Base-by-base conservation (phyloP, 2,888 invertebrate species). In the Hipparchia semele region DNA sequence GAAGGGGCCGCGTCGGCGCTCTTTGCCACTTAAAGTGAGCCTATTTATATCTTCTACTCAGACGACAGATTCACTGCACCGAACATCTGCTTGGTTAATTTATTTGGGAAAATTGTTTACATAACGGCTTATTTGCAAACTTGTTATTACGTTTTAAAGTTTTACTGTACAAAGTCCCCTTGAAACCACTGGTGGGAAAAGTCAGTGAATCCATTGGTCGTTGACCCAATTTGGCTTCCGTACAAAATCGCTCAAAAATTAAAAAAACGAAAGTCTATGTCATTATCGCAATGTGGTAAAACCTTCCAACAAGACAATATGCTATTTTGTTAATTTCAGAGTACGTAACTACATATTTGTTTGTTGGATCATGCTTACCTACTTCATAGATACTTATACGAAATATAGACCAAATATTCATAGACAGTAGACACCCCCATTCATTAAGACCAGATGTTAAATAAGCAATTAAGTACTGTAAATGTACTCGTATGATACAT, bases 11-110 rank as follows among this genome's bases (percentile, higher is more conserved):
- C 82, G 88, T 81, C 91, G 92, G 91, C 89, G 86, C 85, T 86
- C 91, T 91, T 91, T 90, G 86, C 91, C 90, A 91, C 92, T 92
- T 93, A 87, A 89, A 90, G 86, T 84, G 85, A 83, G 59, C 87
- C 92, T 93, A 94, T 94, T 92, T 92, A 92, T 93, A 92, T 88
- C 88, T 84, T 82, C 68, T 77, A 75, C 81, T 82, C 79, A 85
- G 82, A 83, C 85, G 86, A 86, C 86, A 87, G 84, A 83, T 86
- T 83, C 85, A 84, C 79, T 80, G 82, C 81, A 79, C 80, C 80
- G 78, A 86, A 83, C 91, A 90, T 89, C 89, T 89, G 90, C 87
- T 86, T 84, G 59, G 56, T 13, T 73, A 56, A 70, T 59, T 73
- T 67, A 54, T 61, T 68, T 67, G 72, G 56, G 68, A 58, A 72